Evolutionary conservation across 2,113 vertebrate genomes (phyloP), one percentile per base, ranked within the genome.

Genomic region (Onychostoma macrolepis): DNA sequence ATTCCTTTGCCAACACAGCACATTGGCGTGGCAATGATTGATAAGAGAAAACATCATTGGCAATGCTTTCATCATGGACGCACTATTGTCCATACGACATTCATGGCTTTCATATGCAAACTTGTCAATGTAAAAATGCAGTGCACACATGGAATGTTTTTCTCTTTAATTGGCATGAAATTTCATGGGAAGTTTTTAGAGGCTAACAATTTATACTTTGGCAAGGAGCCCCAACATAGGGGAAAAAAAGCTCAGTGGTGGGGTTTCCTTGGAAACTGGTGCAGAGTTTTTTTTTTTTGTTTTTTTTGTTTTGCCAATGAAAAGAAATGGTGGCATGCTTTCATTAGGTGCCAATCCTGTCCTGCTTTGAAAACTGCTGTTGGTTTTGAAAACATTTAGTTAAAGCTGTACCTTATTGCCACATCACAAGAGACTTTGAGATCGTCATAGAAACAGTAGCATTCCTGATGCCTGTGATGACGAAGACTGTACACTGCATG

Each of bases 261-360:
- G 87, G 87, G 90, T 91, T 92, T 92, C 90, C 88, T 87, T 90
- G 91, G 91, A 93, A 94, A 94, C 91, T 87, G 86, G 87, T 36
- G 79, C 48, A 81, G 87, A 76, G 87, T 86, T 61, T 80, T 89
- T 90, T 26, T 12, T 15, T 33, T 41, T 65, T 65, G 11, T 28
- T 63, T 24, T 5, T 24, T 24, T 36, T 9, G 6, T 33, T 53
- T 21, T 24, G 80, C 91, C 90, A 88, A 91, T 83, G 53, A 87
- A 90, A 90, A 85, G 85, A 69, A 72, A 86, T 85, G 87, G 63
- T 88, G 89, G 90, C 90, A 90, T 89, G 80, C 87, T 93, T 93
- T 93, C 77, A 91, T 50, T 84, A 85, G 78, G 53, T 65, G 91
- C 92, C 93, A 93, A 89, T 84, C 13, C 41, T 58, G 65, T 84